phyloP scores from a whole-genome alignment of 92 coral and sea anemone genomes.

The Porites rus region DNA sequence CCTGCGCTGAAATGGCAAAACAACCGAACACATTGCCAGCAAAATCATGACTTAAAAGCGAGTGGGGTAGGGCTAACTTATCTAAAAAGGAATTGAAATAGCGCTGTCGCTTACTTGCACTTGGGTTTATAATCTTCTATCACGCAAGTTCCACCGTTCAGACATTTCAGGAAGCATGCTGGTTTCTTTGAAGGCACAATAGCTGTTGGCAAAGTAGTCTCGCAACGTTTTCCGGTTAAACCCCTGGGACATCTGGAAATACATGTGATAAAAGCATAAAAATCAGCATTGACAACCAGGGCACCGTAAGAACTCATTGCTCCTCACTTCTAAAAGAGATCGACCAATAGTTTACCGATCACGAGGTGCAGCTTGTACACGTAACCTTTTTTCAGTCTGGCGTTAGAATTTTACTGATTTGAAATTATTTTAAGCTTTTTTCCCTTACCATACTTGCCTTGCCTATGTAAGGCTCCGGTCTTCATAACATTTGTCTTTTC shows the following conservation, averaged over 20 bases:
- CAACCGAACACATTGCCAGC: no score
- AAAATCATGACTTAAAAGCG: no score
- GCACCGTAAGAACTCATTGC: neutral
- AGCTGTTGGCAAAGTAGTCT: conserved; percentile 26
- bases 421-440: no score
- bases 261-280: neutral
- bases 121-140: conserved; percentile 60
- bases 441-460: no score
- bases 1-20: no score
- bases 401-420: no score
- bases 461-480: no score
- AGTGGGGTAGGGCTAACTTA: no score
- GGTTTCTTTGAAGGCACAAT: conserved; percentile 24
- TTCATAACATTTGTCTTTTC: no score
- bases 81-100: neutral
- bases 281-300: no score
- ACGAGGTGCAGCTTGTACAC: no score
- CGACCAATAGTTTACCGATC: neutral
- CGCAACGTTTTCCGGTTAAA: conserved; percentile 73
- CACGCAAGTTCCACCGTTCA: conserved; percentile 79
- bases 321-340: neutral
- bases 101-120: conserved; percentile 72
- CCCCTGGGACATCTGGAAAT: conserved; percentile 74
- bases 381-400: no score
- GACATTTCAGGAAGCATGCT: conserved; percentile 57